Conservation (phyloP, 2,797 vertebrate genomes). For the Discoglossus pictus region DNA sequence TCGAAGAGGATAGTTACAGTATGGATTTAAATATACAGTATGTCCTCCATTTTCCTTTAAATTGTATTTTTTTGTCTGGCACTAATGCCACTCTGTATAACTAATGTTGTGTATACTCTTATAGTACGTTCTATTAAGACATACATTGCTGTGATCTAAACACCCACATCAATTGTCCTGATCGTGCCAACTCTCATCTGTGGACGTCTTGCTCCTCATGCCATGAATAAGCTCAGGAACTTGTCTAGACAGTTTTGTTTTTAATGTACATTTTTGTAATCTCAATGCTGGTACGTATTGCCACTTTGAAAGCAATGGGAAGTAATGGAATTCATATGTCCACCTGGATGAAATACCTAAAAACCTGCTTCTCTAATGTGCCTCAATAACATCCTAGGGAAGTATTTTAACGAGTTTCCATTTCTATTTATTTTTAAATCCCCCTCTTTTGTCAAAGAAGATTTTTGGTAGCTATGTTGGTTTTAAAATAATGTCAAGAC, state of each 20-base stretch:
- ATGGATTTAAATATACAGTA: constrained; percentile 32
- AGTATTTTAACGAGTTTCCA: not conserved
- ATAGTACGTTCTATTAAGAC: constrained; percentile 37
- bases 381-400: constrained; percentile 25
- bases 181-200: constrained; percentile 42
- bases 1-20: constrained; percentile 17
- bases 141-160: constrained; percentile 35
- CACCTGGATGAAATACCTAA: constrained; percentile 12
- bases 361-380: constrained; percentile 35
- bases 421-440: constrained; percentile 5
- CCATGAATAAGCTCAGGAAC: constrained; percentile 50
- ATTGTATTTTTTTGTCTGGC: constrained; percentile 31
- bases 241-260: constrained; percentile 31
- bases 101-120: constrained; percentile 42
- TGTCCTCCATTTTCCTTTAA: constrained; percentile 34
- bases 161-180: constrained; percentile 27
- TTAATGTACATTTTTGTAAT: constrained; percentile 36
- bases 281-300: constrained; percentile 20
- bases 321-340: not conserved
- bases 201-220: constrained; percentile 36
- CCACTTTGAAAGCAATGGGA: constrained; percentile 19
- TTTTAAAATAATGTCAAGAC: constrained; percentile 12
- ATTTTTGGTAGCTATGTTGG: not conserved
- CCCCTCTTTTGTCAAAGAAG: constrained; percentile 19
- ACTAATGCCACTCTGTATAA: constrained; percentile 31